Conservation (phyloP, 2,113 vertebrate species). For the Rhombomys opimus region DNA sequence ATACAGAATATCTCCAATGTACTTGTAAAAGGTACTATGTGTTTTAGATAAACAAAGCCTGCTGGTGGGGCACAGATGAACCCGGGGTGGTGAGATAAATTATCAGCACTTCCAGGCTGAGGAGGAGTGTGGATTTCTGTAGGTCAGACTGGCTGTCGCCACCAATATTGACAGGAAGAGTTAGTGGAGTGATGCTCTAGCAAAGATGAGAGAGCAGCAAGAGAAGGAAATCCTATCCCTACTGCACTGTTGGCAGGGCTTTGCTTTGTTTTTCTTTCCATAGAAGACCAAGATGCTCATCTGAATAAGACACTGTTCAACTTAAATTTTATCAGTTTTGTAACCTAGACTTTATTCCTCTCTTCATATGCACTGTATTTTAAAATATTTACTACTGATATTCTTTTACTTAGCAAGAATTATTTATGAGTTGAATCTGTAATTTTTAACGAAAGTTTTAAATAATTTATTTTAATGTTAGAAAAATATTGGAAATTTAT, state of each 20-base stretch:
- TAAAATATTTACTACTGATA: background rate
- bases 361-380: background rate
- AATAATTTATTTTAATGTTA: conserved; percentile 30
- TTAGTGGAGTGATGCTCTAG: conserved; percentile 61
- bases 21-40: conserved; percentile 76
- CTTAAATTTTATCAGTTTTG: conserved; percentile 61
- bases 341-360: conserved; percentile 16
- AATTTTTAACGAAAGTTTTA: conserved; percentile 25
- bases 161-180: conserved; percentile 77
- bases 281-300: conserved; percentile 79
- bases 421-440: conserved; percentile 26
- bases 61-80: conserved; percentile 76
- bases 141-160: conserved; percentile 93
- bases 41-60: conserved; percentile 52
- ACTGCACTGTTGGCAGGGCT: conserved; percentile 43
- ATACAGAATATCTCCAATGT: conserved; percentile 43
- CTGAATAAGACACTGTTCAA: conserved; percentile 54
- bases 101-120: conserved; percentile 87
- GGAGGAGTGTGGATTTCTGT: conserved; percentile 84
- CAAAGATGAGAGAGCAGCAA: conserved; percentile 70
- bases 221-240: conserved; percentile 67
- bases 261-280: conserved; percentile 13
- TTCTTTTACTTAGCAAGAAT: conserved; percentile 2
- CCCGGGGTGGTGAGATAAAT: conserved; percentile 77
- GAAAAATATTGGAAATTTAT: background rate